A percentile compares a stretch with the other conserved stretches of the same genome.
Evolutionary conservation across 2,888 invertebrate species (phyloP).

Genomic region (Trilocha varians): DNA sequence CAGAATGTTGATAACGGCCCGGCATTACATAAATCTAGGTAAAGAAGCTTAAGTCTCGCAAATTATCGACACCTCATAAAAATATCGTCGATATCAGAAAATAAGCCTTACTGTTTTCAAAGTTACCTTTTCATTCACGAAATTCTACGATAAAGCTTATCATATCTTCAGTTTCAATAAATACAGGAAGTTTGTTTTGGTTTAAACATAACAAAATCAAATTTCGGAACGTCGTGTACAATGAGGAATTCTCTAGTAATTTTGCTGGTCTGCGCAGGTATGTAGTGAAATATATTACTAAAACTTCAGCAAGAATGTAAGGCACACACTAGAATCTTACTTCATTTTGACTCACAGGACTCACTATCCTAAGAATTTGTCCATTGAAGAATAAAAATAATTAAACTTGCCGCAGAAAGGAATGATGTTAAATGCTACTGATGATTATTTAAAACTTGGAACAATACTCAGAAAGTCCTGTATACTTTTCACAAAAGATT

Average conservation of each 20-base stretch:
- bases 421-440: no score
- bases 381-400: no score
- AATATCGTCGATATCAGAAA: not conserved
- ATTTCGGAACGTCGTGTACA: not conserved
- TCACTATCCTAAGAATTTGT: no score
- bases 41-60: not conserved
- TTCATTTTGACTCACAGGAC: no score
- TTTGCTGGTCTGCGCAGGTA: not conserved
- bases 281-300: no score
- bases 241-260: not conserved
- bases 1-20: no score
- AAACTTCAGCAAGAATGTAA: no score
- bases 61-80: not conserved
- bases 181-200: not conserved
- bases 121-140: not conserved
- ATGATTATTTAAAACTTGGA: no score
- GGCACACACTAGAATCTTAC: no score
- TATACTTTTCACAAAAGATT: no score
- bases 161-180: not conserved
- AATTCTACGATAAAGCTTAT: not conserved
- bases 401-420: no score
- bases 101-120: not conserved
- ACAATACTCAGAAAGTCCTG: no score
- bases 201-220: not conserved
- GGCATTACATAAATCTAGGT: not conserved